Conservation (phyloP, 1,140 invertebrate species). For the Caenorhabditis inopinata region DNA sequence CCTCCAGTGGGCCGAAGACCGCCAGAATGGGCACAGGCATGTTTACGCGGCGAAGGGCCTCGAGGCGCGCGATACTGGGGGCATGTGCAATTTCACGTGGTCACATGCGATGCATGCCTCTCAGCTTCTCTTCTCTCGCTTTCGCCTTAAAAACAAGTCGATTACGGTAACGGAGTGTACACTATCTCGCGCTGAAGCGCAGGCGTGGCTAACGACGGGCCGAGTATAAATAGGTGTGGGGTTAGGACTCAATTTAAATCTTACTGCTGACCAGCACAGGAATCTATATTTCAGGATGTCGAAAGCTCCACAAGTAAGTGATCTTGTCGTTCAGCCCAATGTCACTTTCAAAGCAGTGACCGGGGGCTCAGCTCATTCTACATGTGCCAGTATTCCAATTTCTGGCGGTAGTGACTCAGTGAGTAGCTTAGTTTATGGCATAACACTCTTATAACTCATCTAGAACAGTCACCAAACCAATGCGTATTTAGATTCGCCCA, state of each 20-base stretch:
- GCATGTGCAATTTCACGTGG: conserved; percentile 31
- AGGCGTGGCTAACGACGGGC: background rate
- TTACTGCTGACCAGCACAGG: conserved; percentile 17
- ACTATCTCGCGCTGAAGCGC: background rate
- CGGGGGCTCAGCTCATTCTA: conserved; percentile 10
- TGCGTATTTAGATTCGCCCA: conserved; percentile 44
- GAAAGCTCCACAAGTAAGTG: conserved; percentile 44
- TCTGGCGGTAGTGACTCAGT: conserved; percentile 6
- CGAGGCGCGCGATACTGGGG: background rate
- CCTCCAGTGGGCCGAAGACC: conserved; percentile 4
- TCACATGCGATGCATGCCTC: background rate
- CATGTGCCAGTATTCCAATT: conserved; percentile 22
- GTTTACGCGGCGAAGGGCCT: background rate
- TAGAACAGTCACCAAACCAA: no score
- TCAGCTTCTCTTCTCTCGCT: conserved; percentile 3
- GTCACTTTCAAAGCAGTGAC: conserved; percentile 37
- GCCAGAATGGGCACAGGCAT: conserved; percentile 26
- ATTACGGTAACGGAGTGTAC: conserved; percentile 12
- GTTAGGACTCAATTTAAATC: conserved; percentile 16
- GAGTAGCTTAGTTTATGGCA: background rate
- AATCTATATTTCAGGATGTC: conserved; percentile 44
- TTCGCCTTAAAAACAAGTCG: conserved; percentile 24
- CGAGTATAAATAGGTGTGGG: conserved; percentile 17
- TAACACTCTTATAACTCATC: no score
- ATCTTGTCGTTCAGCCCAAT: conserved; percentile 21